Conservation (phyloP, 2,797 vertebrate genomes). For the Muscicapa comitata region DNA sequence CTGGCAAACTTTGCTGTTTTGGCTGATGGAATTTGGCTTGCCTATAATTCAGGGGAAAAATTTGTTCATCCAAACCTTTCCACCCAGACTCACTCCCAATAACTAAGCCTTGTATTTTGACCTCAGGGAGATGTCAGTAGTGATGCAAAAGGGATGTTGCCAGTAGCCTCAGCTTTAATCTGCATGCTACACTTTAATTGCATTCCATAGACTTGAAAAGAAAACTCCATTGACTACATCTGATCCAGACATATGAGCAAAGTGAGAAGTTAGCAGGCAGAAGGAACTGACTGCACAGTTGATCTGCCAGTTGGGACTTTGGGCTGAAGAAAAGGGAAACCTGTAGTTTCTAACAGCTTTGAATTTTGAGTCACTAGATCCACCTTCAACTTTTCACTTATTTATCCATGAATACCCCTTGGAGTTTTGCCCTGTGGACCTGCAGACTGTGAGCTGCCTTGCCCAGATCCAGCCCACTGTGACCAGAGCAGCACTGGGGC, state of each 20-base stretch:
- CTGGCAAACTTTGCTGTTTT: background rate
- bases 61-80: background rate
- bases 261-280: background rate
- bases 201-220: background rate
- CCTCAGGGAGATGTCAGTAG: background rate
- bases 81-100: background rate
- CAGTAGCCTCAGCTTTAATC: slow-evolving; percentile 3
- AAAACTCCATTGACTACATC: background rate
- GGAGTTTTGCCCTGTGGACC: background rate
- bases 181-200: background rate
- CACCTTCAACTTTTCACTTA: background rate
- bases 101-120: background rate
- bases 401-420: background rate
- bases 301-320: background rate
- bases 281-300: background rate
- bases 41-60: background rate
- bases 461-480: background rate
- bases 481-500: background rate
- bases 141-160: background rate
- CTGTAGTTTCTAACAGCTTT: background rate
- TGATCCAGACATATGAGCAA: background rate
- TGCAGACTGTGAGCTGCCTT: background rate
- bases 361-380: background rate
- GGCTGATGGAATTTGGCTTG: background rate
- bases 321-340: background rate